phyloP scores from a whole-genome alignment of 2,113 vertebrate species.

The Saguinus imperator region DNA sequence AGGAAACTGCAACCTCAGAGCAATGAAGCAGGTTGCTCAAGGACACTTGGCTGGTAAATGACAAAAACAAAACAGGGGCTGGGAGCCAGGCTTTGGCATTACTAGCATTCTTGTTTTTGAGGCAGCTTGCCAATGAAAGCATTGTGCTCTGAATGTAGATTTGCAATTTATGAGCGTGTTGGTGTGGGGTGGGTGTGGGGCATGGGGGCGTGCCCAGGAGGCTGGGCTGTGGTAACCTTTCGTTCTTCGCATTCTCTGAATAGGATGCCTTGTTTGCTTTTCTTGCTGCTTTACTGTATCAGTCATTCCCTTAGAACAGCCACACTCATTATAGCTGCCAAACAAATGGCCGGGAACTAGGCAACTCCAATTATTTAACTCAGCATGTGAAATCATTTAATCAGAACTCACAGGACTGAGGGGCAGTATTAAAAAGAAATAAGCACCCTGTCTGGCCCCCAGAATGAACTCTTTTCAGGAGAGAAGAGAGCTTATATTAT shows the following conservation, averaged over 20 bases:
- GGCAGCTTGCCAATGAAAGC: not conserved
- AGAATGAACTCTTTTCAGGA: constrained; percentile 54
- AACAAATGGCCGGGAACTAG: constrained; percentile 56
- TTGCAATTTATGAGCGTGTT: not conserved
- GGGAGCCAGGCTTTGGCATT: not conserved
- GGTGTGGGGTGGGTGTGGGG: not conserved
- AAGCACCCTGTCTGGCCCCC: constrained; percentile 47
- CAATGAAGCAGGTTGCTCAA: not conserved
- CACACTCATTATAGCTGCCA: constrained; percentile 60
- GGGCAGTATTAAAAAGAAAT: constrained; percentile 37
- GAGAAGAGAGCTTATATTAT: constrained; percentile 57
- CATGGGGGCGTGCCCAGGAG: not conserved
- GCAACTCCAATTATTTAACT: constrained; percentile 60
- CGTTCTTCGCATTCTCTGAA: constrained; percentile 1
- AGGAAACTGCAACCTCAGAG: not conserved
- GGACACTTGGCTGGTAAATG: not conserved
- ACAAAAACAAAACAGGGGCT: not conserved
- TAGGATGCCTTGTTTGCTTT: constrained; percentile 58
- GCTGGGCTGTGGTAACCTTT: not conserved
- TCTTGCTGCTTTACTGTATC: not conserved
- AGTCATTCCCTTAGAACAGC: constrained; percentile 67
- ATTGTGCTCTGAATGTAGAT: not conserved
- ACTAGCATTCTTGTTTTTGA: not conserved
- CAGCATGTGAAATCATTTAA: constrained; percentile 59
- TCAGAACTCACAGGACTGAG: constrained; percentile 35